Evolutionary conservation across 1,140 invertebrate species (phyloP).

Genomic region (Drosophila insularis): DNA sequence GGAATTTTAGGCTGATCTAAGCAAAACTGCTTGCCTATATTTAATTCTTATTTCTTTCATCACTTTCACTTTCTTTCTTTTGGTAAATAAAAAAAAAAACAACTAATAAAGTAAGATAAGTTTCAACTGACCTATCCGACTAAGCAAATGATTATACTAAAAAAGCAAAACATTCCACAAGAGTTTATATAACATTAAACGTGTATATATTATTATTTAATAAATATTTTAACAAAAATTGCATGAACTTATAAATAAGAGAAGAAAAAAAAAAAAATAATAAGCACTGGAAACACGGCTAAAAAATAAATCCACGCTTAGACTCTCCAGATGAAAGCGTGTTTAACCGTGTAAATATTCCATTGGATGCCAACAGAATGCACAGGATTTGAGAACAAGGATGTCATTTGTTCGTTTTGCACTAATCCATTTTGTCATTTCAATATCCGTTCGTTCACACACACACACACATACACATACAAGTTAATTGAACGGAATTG

Average conservation of each 20-base stretch:
- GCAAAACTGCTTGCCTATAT: too few relatives aligned
- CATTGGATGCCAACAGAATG: slow-evolving; percentile 6
- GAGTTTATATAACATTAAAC: neutral
- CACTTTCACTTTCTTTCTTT: neutral
- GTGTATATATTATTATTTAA: neutral
- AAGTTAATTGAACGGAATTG: too few relatives aligned
- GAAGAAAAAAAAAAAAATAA: neutral
- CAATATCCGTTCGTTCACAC: too few relatives aligned
- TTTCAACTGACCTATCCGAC: neutral
- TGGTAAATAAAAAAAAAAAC: too few relatives aligned
- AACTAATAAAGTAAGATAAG: neutral
- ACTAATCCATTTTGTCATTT: neutral
- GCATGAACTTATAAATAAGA: neutral
- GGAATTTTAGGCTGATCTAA: too few relatives aligned
- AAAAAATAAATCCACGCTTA: neutral
- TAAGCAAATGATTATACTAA: neutral
- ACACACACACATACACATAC: too few relatives aligned
- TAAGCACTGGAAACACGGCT: neutral
- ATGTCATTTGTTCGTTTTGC: slow-evolving; percentile 1
- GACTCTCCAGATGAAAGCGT: neutral
- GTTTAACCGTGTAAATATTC: neutral
- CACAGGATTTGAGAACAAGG: neutral
- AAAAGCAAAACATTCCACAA: neutral
- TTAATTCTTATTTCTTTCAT: too few relatives aligned
- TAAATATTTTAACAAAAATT: neutral